Base-by-base conservation (phyloP, 2,888 invertebrate genomes). In the Phengaris alcon region DNA sequence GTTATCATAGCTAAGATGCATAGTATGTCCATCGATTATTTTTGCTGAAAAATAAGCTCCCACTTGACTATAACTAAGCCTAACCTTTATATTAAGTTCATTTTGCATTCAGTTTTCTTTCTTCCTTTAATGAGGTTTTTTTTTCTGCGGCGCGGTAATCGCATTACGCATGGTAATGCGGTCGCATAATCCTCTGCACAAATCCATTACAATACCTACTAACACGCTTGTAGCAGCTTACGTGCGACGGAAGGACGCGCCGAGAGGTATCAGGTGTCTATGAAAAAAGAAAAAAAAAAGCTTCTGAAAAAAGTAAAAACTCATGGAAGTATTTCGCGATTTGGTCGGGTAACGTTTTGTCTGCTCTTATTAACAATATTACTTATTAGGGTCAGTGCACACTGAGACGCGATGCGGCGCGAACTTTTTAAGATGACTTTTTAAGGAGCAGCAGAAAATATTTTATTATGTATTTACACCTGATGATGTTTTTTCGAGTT, bases 221-320 rank as follows among this genome's bases (percentile, higher is more conserved):
- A 72, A 72, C 72, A 72, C 72, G 51, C 72, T 72, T 72, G 72
- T 69, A 69, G 46, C 72, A 54, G 72, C 52, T 72, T 52, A 72
- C 35, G 52, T 12, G 68, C 68, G 68, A 52, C 35, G 64, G 64
- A 64, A 35, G 64, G 72, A 54, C 70, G 48, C 70, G 70, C 10
- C 51, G 10, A 6, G 10, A 70, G 15, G 70, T 70, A 48, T 70
- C 70, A 6, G 22, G 22, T 70, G 51, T 15, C 70, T 10, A 51
- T 15, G 12, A 9, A 22, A 69, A 51, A 69, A 59, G 48, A 48
- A 48, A 48, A 8, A n/a, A n/a, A 7, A 48, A 7, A 64, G 64
- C 64, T 64, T 35, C 12, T 10, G 64, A 64, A 64, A 64, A 35
- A 22, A 5, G 35, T 22, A 64, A 59, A 64, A 64, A 35, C 35